A percentile compares a stretch with the other conserved stretches of the same genome.
These are phyloP conservation scores for Acanthosepion lycidas DNA, from an alignment of 2,888 invertebrate species.

Conservation along the genomic window DNA sequence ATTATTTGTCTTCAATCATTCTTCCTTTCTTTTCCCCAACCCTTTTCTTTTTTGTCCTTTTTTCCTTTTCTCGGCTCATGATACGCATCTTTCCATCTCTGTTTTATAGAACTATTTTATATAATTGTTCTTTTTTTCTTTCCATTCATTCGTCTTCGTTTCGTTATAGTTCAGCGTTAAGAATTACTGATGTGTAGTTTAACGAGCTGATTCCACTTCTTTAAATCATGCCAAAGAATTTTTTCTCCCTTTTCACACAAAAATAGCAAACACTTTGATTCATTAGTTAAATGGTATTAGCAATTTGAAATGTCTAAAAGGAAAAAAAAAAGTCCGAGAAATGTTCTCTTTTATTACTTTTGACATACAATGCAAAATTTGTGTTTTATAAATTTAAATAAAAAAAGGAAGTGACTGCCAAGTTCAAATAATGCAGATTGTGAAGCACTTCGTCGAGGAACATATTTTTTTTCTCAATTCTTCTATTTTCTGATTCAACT, in stretches of 20 bases:
- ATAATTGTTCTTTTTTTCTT: not conserved
- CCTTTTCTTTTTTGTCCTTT: not conserved
- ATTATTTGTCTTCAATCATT: not conserved
- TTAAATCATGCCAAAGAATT: not conserved
- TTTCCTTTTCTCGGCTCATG: not conserved
- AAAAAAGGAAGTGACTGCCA: not conserved
- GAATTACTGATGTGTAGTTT: not conserved
- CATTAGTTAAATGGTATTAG: not conserved
- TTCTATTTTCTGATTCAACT: not conserved
- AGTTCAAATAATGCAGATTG: not conserved
- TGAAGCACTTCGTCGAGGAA: not conserved
- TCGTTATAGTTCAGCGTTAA: not conserved
- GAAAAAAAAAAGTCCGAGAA: not conserved
- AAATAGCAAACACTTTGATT: not conserved
- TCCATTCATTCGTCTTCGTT: not conserved
- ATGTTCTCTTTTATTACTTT: not conserved
- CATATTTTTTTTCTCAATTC: not conserved
- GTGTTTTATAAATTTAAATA: not conserved
- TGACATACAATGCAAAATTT: not conserved
- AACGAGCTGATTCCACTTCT: not conserved
- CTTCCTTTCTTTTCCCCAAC: not conserved
- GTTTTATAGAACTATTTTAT: not conserved
- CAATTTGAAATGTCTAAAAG: not conserved
- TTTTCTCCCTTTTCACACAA: not conserved
- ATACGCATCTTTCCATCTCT: not conserved